Percentiles rank a stretch among this genome's conserved stretches.
These are phyloP conservation scores for Istiophorus platypterus DNA, from an alignment of 2,113 vertebrate genomes.

Conservation along the genomic window DNA sequence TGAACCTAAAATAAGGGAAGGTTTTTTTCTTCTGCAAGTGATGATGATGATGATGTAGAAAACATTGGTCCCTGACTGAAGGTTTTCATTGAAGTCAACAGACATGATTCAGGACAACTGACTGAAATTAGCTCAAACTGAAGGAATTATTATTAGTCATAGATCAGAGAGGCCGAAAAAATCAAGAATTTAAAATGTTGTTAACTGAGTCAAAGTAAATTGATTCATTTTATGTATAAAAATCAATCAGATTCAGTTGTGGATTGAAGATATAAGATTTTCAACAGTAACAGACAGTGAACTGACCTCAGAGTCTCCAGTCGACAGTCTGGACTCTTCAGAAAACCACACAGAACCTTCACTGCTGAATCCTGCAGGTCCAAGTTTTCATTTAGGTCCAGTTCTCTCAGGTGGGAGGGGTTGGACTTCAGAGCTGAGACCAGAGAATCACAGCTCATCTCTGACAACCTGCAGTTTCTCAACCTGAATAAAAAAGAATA, in stretches of 20 bases:
- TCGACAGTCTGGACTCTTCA: neutral
- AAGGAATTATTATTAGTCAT: no score
- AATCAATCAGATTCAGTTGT: neutral
- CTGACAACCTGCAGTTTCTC: neutral
- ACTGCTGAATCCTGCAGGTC: neutral
- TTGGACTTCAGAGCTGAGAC: conserved; percentile 11
- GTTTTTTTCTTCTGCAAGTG: no score
- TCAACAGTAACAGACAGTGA: neutral
- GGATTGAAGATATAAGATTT: neutral
- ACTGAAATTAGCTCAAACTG: no score
- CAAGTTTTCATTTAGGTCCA: neutral
- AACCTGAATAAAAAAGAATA: neutral
- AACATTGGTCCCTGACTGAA: no score
- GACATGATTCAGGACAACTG: no score
- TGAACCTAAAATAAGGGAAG: no score
- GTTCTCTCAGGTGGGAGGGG: neutral
- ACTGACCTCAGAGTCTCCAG: neutral
- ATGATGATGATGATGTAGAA: no score
- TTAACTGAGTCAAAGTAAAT: no score
- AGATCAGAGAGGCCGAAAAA: no score
- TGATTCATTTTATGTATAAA: no score
- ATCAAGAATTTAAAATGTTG: no score
- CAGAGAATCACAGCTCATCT: neutral
- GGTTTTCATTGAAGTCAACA: no score
- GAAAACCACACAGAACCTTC: neutral